Percentiles rank a stretch among this genome's conserved stretches.
These are phyloP conservation scores for Rhyacichthys aspro DNA, from an alignment of 2,797 vertebrate species.

Conservation along the genomic window DNA sequence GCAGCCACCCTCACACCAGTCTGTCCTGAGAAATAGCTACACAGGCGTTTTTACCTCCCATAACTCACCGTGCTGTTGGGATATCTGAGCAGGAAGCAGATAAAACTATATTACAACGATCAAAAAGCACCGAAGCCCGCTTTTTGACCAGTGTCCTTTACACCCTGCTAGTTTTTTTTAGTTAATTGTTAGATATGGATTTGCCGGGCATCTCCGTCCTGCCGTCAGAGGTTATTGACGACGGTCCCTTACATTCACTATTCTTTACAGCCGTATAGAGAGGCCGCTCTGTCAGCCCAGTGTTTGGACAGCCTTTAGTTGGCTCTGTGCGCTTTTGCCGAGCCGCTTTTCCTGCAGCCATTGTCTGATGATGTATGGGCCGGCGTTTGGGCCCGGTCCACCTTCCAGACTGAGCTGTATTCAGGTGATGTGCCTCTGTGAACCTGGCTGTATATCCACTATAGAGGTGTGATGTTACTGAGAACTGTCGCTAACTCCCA, in stretches of 20 bases:
- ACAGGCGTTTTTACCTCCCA: too few relatives aligned
- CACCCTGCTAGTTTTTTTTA: slow-evolving; percentile 48
- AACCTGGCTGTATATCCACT: slow-evolving; percentile 51
- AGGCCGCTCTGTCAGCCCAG: slow-evolving; percentile 38
- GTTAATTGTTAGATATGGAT: slow-evolving; percentile 58
- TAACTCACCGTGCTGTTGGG: too few relatives aligned
- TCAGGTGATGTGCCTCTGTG: slow-evolving; percentile 51
- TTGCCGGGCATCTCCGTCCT: slow-evolving; percentile 41
- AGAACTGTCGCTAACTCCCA: slow-evolving; percentile 35
- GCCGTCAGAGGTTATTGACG: slow-evolving; percentile 61
- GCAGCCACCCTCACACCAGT: too few relatives aligned
- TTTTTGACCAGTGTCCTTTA: too few relatives aligned
- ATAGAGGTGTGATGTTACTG: slow-evolving; percentile 44
- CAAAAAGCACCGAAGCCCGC: too few relatives aligned
- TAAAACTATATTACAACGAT: too few relatives aligned
- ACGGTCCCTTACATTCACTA: slow-evolving; percentile 39
- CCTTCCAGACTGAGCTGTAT: slow-evolving; percentile 62
- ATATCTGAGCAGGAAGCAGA: too few relatives aligned
- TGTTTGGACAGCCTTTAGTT: slow-evolving; percentile 56
- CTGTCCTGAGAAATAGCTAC: too few relatives aligned
- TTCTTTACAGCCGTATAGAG: slow-evolving; percentile 52
- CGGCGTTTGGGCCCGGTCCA: slow-evolving; percentile 56
- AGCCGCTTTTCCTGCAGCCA: slow-evolving; percentile 60
- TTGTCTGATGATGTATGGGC: slow-evolving; percentile 73
- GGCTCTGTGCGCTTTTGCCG: slow-evolving; percentile 42